These are phyloP conservation scores for Diabrotica undecimpunctata DNA, from an alignment of 1,140 invertebrate species.

Conservation along the genomic window DNA sequence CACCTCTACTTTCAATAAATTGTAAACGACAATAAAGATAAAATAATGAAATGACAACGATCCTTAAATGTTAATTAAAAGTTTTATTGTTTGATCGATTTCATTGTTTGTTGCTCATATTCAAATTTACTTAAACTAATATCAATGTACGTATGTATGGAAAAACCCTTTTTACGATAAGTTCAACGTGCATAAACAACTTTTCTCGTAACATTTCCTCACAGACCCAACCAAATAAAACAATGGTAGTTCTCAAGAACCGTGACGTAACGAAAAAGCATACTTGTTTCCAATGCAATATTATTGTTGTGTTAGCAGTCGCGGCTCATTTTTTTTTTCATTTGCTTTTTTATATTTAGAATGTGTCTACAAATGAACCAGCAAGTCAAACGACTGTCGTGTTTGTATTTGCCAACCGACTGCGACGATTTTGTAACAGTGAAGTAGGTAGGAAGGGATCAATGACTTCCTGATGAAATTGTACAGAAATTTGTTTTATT, in stretches of 20 bases:
- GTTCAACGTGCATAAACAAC: neutral
- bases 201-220: neutral
- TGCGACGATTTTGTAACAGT: neutral
- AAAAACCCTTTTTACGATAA: neutral
- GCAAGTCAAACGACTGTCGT: neutral
- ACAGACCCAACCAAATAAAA: neutral
- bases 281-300: neutral
- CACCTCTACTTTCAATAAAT: too few species aligned
- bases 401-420: neutral
- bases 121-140: too few species aligned
- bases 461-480: too few species aligned
- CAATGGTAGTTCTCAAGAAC: neutral
- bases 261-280: neutral
- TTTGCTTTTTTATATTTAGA: neutral
- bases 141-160: too few species aligned
- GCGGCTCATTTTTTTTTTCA: neutral
- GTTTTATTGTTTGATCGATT: too few species aligned
- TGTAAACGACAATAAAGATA: too few species aligned
- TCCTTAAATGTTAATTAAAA: too few species aligned
- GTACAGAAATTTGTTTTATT: too few species aligned
- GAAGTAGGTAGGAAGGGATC: neutral
- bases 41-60: too few species aligned
- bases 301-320: neutral
- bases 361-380: conserved; percentile 2
- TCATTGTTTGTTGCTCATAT: too few species aligned